Percentiles rank a stretch among this genome's conserved stretches.
phyloP scores from a whole-genome alignment of 1,140 invertebrate species.

The Palaemon carinicauda region DNA sequence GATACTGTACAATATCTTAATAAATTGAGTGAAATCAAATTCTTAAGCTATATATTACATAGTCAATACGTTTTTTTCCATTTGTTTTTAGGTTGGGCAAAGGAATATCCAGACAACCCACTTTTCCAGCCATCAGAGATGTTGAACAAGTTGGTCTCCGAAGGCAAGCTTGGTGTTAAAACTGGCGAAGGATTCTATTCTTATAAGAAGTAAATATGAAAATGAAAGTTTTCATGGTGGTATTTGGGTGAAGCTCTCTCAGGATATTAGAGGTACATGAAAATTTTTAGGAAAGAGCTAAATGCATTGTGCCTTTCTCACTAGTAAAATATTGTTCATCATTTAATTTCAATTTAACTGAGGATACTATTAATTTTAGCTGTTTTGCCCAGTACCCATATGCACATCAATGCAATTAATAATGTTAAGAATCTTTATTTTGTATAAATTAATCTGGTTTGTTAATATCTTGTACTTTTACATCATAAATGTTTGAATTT shows the following conservation, averaged over 20 bases:
- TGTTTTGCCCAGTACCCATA: not conserved
- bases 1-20: too few species aligned
- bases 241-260: not conserved
- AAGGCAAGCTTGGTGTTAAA: conserved; percentile 85
- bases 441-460: too few species aligned
- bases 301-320: not conserved
- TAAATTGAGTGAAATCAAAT: not conserved
- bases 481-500: too few species aligned
- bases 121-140: conserved; percentile 75
- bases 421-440: too few species aligned
- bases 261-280: not conserved
- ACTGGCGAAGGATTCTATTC: conserved; percentile 88
- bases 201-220: conserved; percentile 69
- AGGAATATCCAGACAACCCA: conserved; percentile 79
- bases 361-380: not conserved
- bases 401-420: not conserved
- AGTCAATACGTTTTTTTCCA: not conserved
- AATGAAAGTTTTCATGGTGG: not conserved
- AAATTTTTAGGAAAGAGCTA: not conserved
- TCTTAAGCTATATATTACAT: not conserved
- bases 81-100: conserved; percentile 74
- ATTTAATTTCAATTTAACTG: not conserved
- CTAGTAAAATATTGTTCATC: not conserved
- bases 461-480: too few species aligned
- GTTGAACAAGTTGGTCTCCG: conserved; percentile 77